phyloP scores from a whole-genome alignment of 2,888 invertebrate species.

The Cantharis lateralis region DNA sequence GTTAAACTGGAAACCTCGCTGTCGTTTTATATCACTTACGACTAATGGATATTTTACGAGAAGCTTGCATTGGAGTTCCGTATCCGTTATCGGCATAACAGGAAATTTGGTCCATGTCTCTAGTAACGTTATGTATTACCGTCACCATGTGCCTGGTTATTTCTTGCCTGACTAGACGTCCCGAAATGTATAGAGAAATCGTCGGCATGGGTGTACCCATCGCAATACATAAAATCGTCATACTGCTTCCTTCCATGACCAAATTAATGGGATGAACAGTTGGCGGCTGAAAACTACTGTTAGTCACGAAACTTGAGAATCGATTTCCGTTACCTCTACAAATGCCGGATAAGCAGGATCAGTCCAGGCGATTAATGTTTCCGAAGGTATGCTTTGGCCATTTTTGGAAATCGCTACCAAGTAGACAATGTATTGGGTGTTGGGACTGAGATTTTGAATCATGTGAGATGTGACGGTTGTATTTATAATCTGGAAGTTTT shows the following conservation, averaged over 20 bases:
- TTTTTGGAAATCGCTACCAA: slow-evolving; percentile 71
- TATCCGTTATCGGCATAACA: slow-evolving; percentile 89
- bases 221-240: slow-evolving; percentile 84
- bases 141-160: slow-evolving; percentile 85
- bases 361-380: slow-evolving; percentile 84
- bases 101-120: slow-evolving; percentile 84
- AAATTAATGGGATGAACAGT: slow-evolving; percentile 83
- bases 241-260: slow-evolving; percentile 82
- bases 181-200: slow-evolving; percentile 80
- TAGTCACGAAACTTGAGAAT: neutral
- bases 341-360: slow-evolving; percentile 86
- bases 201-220: slow-evolving; percentile 86
- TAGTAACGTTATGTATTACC: slow-evolving; percentile 81
- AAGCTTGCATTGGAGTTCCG: slow-evolving; percentile 85
- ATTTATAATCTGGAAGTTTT: slow-evolving; percentile 64
- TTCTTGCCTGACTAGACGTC: slow-evolving; percentile 79
- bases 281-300: slow-evolving; percentile 64
- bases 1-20: neutral
- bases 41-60: slow-evolving; percentile 78
- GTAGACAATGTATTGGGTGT: slow-evolving; percentile 82
- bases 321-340: slow-evolving; percentile 68
- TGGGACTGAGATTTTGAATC: slow-evolving; percentile 73
- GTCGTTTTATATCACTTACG: slow-evolving; percentile 63
- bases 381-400: slow-evolving; percentile 77
- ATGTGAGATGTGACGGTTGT: slow-evolving; percentile 74